phyloP scores from a whole-genome alignment of 2,797 vertebrate genomes.

The Micropoecilia bifurca region DNA sequence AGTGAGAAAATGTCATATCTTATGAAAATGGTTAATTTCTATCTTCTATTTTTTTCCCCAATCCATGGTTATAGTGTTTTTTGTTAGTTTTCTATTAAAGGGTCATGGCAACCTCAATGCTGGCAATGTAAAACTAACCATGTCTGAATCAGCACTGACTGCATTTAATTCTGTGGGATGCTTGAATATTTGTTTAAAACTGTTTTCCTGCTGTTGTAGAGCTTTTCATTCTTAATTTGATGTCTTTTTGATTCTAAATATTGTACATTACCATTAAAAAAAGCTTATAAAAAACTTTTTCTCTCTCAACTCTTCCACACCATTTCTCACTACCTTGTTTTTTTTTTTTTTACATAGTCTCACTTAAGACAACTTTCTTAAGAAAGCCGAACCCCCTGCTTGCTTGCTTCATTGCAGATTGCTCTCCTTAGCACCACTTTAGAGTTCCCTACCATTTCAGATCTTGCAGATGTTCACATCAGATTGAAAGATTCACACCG shows the following conservation, averaged over 20 bases:
- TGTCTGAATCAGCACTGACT: not conserved
- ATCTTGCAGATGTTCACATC: not conserved
- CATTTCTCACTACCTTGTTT: not conserved
- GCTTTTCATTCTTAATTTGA: not conserved
- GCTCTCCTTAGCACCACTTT: not conserved
- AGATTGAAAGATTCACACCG: not conserved
- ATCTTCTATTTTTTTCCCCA: not conserved
- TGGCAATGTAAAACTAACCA: not conserved
- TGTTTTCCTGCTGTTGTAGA: not conserved
- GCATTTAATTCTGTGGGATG: not conserved
- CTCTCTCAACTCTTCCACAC: not conserved
- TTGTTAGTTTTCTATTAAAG: not conserved
- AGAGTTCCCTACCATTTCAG: not conserved
- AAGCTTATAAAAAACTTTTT: not conserved
- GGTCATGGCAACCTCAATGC: not conserved
- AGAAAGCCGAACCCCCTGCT: not conserved
- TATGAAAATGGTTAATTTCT: not conserved
- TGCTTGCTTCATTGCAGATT: not conserved
- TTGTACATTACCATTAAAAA: not conserved
- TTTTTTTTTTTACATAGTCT: not conserved
- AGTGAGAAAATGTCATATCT: not conserved
- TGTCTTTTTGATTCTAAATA: not conserved
- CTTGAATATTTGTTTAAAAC: not conserved
- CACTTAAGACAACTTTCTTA: not conserved
- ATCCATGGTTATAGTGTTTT: not conserved